Evolutionary conservation across 2,797 vertebrate species (phyloP).

Genomic region (Oryzias sinensis): DNA sequence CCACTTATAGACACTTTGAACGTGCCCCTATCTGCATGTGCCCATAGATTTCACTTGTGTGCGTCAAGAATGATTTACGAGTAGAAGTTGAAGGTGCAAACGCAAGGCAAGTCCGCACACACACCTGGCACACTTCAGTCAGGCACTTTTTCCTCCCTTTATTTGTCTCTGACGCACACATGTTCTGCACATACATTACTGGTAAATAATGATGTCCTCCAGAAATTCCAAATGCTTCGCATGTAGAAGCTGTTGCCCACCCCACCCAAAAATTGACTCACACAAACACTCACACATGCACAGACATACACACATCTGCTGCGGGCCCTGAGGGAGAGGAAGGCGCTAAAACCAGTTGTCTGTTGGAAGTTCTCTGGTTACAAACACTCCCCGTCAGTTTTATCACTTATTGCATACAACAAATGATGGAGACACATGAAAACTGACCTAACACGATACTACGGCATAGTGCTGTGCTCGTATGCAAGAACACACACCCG

Average conservation of each 20-base stretch:
- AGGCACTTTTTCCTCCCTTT: slow-evolving; percentile 15
- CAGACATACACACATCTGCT: slow-evolving; percentile 40
- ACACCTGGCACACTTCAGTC: slow-evolving; percentile 38
- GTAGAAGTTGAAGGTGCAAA: slow-evolving; percentile 57
- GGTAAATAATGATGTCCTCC: slow-evolving; percentile 30
- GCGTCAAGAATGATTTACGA: slow-evolving; percentile 43
- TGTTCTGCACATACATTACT: slow-evolving; percentile 12
- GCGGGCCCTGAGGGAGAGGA: slow-evolving; percentile 45
- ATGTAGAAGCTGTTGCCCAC: slow-evolving; percentile 41
- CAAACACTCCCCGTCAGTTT: slow-evolving; percentile 62
- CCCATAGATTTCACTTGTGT: slow-evolving; percentile 23
- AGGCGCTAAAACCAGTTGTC: slow-evolving; percentile 58
- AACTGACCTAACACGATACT: slow-evolving; percentile 17
- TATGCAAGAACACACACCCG: slow-evolving; percentile 22
- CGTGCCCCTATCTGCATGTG: slow-evolving; percentile 33
- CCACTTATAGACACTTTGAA: slow-evolving; percentile 43
- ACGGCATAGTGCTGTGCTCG: slow-evolving; percentile 2
- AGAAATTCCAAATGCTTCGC: slow-evolving; percentile 46
- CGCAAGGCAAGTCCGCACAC: slow-evolving; percentile 41
- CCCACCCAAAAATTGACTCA: slow-evolving; percentile 13
- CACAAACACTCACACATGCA: slow-evolving; percentile 3
- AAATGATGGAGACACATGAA: slow-evolving; percentile 31
- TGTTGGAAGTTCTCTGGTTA: slow-evolving; percentile 75
- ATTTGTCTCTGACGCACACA: slow-evolving; percentile 30
- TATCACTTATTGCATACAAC: slow-evolving; percentile 29